phyloP scores from a whole-genome alignment of 2,113 vertebrate genomes.

The Leucoraja erinaceus region DNA sequence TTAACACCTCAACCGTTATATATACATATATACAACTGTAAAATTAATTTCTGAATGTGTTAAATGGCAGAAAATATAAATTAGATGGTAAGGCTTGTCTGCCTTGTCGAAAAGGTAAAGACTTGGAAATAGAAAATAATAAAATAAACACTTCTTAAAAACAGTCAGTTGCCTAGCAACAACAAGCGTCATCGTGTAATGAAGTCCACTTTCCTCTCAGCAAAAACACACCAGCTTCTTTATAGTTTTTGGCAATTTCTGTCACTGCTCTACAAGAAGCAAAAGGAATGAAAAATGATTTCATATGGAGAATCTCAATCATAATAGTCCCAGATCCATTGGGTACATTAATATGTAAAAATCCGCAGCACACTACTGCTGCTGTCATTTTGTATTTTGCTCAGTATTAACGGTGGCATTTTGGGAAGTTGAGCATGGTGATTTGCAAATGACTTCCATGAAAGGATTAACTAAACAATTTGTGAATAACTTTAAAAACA shows the following conservation, averaged over 20 bases:
- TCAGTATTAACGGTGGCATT: background rate
- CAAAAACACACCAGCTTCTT: background rate
- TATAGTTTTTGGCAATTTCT: background rate
- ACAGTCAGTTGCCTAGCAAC: background rate
- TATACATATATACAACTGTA: background rate
- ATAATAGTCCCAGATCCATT: background rate
- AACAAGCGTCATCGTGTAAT: background rate
- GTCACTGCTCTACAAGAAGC: background rate
- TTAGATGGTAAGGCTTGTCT: background rate
- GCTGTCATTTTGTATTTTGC: background rate
- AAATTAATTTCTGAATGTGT: background rate
- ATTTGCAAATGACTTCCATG: background rate
- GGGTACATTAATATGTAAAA: background rate
- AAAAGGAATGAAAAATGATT: slow-evolving; percentile 9
- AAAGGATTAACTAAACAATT: slow-evolving; percentile 14
- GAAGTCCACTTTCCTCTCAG: background rate
- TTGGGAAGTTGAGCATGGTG: background rate
- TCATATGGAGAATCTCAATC: background rate
- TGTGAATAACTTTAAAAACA: background rate
- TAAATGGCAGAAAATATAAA: background rate
- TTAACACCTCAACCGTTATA: background rate
- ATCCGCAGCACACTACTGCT: background rate
- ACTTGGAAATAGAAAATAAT: background rate
- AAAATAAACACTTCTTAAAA: background rate
- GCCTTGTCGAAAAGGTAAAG: background rate